phyloP scores from a whole-genome alignment of 2,113 vertebrate genomes.

The Hystrix brachyura region DNA sequence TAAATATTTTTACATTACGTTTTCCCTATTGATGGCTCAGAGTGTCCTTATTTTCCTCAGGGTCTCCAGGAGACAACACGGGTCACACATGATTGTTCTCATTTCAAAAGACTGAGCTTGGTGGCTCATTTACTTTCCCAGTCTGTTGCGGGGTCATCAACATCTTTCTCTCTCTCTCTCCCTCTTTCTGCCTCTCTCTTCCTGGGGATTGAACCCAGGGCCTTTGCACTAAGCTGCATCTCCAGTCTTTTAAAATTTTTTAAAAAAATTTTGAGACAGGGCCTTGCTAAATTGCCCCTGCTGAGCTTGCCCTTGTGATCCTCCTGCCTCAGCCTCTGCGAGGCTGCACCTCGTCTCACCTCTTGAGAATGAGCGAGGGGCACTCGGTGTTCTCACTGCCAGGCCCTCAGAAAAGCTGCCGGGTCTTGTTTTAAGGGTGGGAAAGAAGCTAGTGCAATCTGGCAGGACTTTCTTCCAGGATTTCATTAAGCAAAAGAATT shows the following conservation, averaged over 20 bases:
- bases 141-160: too few species aligned
- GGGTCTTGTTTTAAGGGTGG: neutral
- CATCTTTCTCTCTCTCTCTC: neutral
- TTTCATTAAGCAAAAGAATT: neutral
- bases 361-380: neutral
- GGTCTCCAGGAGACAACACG: neutral
- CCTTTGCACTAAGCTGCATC: neutral
- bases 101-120: neutral
- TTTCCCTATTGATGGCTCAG: neutral
- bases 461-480: neutral
- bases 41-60: neutral
- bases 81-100: neutral
- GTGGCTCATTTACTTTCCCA: neutral
- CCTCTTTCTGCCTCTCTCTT: accelerated
- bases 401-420: neutral
- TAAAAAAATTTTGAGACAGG: neutral
- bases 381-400: neutral
- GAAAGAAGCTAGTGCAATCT: neutral
- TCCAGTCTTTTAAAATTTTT: neutral
- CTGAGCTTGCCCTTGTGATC: neutral
- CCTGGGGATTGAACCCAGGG: neutral
- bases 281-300: neutral
- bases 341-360: neutral
- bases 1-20: neutral
- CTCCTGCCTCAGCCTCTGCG: neutral